Conservation (phyloP, 2,888 invertebrate genomes). For the Clitarchus hookeri region DNA sequence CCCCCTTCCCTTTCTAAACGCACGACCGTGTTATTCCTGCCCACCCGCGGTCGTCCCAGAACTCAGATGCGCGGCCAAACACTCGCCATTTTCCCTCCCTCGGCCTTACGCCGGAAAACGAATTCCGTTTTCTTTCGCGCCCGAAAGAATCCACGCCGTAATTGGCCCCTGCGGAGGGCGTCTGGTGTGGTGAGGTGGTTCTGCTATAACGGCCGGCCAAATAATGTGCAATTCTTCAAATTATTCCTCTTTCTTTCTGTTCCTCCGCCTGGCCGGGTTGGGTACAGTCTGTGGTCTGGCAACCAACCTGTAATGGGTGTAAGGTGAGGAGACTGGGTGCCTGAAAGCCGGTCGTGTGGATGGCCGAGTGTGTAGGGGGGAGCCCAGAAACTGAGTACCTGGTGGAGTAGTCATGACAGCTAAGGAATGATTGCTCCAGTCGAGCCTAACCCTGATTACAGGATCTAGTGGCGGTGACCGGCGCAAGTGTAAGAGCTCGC, state of each 20-base stretch:
- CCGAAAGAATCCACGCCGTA: not conserved
- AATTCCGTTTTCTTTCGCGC: conserved; percentile 2
- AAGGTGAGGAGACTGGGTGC: too few species aligned
- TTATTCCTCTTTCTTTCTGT: not conserved
- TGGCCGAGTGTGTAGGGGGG: too few species aligned
- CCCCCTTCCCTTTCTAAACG: not conserved
- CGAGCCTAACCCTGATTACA: too few species aligned
- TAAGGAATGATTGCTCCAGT: too few species aligned
- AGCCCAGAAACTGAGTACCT: too few species aligned
- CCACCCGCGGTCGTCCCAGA: not conserved
- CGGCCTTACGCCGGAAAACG: not conserved
- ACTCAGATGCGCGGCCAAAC: not conserved
- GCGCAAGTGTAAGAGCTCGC: too few species aligned
- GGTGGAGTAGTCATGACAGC: too few species aligned
- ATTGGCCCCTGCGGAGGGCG: not conserved
- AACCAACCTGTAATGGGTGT: too few species aligned
- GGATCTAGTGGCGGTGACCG: too few species aligned
- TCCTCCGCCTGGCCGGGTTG: too few species aligned
- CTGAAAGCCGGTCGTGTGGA: too few species aligned
- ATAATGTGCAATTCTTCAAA: not conserved
- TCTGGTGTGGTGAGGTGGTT: not conserved
- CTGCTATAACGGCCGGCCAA: not conserved
- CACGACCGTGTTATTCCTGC: not conserved
- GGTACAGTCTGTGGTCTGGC: too few species aligned
- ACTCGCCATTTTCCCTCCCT: not conserved